Conservation (phyloP, 2,797 vertebrate genomes). For the Echeneis naucrates region DNA sequence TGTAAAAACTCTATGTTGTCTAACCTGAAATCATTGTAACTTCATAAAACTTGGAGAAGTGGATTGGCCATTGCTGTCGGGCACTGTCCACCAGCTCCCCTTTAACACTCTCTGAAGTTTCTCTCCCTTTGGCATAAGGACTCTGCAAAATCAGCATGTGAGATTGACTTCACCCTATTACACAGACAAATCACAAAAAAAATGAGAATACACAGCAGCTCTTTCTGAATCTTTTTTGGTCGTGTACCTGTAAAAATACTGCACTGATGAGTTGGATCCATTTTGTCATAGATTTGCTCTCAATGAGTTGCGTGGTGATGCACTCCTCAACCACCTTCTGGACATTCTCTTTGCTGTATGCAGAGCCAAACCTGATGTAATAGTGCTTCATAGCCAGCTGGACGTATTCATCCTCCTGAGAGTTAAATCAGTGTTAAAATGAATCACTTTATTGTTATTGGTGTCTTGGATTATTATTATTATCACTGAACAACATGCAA, state of each 20-base stretch:
- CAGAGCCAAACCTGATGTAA: slow-evolving; percentile 86
- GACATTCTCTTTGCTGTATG: slow-evolving; percentile 69
- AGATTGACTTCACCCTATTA: not conserved
- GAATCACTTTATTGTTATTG: not conserved
- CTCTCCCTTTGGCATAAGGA: slow-evolving; percentile 72
- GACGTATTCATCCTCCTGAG: slow-evolving; percentile 91
- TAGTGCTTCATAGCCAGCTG: slow-evolving; percentile 89
- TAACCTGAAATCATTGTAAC: slow-evolving; percentile 90
- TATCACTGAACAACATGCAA: not conserved
- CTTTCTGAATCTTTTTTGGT: not conserved
- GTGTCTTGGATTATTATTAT: not conserved
- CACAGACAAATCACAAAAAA: not conserved
- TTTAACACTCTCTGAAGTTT: slow-evolving; percentile 77
- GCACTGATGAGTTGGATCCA: slow-evolving; percentile 88
- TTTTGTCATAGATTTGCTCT: slow-evolving; percentile 86
- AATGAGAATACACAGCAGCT: not conserved
- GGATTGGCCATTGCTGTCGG: slow-evolving; percentile 88
- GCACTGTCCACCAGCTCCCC: slow-evolving; percentile 87
- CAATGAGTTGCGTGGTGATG: slow-evolving; percentile 86
- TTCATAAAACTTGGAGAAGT: slow-evolving; percentile 95
- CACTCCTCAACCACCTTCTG: slow-evolving; percentile 86
- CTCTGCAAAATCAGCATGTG: slow-evolving; percentile 76
- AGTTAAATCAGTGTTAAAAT: slow-evolving; percentile 1
- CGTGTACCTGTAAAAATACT: slow-evolving; percentile 86
- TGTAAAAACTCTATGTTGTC: slow-evolving; percentile 12